Percentiles rank a stretch among this genome's conserved stretches.
Evolutionary conservation across 2,113 vertebrate genomes (phyloP).

Genomic region (Rhinichthys klamathensis): DNA sequence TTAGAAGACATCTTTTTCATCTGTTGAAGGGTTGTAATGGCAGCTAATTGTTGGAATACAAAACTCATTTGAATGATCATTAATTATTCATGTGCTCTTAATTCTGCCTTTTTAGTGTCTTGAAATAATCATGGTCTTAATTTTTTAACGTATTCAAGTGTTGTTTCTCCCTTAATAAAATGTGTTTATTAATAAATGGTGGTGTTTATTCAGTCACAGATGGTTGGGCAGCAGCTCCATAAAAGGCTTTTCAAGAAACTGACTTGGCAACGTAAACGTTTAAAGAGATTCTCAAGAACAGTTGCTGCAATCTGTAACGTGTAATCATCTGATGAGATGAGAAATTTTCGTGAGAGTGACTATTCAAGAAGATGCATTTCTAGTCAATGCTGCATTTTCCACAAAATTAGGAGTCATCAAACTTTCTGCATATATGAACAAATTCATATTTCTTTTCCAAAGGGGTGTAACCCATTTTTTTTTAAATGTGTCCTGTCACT

Average conservation of each 20-base stretch:
- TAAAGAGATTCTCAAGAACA: background rate
- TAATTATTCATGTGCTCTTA: constrained; percentile 18
- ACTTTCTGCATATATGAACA: background rate
- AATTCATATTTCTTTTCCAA: background rate
- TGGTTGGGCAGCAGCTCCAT: constrained; percentile 20
- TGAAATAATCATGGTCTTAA: constrained; percentile 50
- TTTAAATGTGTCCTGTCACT: background rate
- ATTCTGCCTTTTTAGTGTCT: constrained; percentile 1
- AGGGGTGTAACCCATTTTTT: background rate
- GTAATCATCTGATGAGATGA: background rate
- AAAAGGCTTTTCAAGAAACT: constrained; percentile 22
- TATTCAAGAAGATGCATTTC: background rate
- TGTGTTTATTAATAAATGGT: constrained; percentile 59
- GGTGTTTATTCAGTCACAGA: constrained; percentile 19
- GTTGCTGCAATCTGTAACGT: constrained; percentile 3
- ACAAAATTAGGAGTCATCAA: background rate
- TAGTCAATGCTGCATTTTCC: background rate
- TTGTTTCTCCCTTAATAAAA: constrained; percentile 54
- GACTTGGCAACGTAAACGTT: background rate
- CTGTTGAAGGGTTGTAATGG: constrained; percentile 68
- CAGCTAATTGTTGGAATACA: background rate
- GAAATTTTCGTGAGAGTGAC: background rate
- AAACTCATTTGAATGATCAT: background rate
- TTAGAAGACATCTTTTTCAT: constrained; percentile 97
- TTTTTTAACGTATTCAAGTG: constrained; percentile 4